A percentile compares a stretch with the other conserved stretches of the same genome.
These are phyloP conservation scores for Xerus rutilus DNA, from an alignment of 2,797 vertebrate genomes.

Conservation along the genomic window DNA sequence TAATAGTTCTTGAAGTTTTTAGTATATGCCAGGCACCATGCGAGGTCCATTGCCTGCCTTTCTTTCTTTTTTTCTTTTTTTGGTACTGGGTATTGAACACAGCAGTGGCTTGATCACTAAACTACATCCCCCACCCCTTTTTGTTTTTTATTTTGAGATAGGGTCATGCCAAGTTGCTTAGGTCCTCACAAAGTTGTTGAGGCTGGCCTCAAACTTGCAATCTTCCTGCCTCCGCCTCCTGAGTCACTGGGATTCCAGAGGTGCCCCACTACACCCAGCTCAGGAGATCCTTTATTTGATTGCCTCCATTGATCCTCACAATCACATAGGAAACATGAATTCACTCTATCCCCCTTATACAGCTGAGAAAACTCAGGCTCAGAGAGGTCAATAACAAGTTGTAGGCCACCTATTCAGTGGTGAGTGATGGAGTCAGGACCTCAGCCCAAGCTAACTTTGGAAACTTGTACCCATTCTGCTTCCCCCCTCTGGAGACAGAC, in stretches of 20 bases:
- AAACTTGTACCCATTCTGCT: background rate
- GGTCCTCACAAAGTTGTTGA: too few species aligned
- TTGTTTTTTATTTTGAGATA: too few species aligned
- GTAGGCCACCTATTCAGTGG: background rate
- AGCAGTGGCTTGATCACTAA: too few species aligned
- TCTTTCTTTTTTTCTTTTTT: background rate
- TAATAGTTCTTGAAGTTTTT: background rate
- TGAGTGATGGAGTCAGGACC: background rate
- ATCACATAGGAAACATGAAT: background rate
- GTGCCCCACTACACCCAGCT: too few species aligned
- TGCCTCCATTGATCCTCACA: background rate
- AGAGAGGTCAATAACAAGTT: background rate
- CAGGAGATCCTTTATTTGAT: background rate
- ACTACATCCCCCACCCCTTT: too few species aligned
- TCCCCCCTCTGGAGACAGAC: background rate
- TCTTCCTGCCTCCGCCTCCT: too few species aligned
- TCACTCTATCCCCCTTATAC: too few species aligned
- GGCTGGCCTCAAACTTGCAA: too few species aligned
- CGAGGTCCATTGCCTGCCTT: background rate
- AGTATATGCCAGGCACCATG: background rate
- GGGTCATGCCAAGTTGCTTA: too few species aligned
- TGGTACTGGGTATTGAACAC: too few species aligned
- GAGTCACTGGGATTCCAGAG: too few species aligned
- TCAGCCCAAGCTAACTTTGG: background rate
- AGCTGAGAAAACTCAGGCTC: background rate